A percentile compares a stretch with the other conserved stretches of the same genome.
Evolutionary conservation across 2,113 vertebrate species (phyloP).

Genomic region (Amphilophus citrinellus): DNA sequence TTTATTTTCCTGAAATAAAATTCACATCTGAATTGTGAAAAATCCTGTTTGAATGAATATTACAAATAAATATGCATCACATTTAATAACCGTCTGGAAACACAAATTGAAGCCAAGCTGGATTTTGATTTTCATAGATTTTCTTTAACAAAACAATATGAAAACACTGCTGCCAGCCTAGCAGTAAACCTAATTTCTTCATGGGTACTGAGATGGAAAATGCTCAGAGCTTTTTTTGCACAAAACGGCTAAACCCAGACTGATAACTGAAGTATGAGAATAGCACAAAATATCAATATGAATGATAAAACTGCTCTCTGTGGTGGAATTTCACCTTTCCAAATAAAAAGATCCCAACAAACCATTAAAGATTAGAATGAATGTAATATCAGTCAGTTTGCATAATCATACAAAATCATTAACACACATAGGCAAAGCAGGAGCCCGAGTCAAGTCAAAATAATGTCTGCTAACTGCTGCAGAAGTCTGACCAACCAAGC

Average conservation of each 20-base stretch:
- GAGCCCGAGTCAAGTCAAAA: no score
- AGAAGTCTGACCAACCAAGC: no score
- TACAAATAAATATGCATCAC: background rate
- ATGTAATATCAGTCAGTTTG: no score
- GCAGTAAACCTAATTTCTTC: background rate
- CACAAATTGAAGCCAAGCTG: background rate
- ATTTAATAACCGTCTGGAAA: background rate
- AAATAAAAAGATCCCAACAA: no score
- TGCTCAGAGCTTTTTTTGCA: background rate
- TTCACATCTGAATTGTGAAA: background rate
- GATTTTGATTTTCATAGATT: background rate
- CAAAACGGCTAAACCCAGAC: background rate
- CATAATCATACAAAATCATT: no score
- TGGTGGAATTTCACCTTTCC: no score
- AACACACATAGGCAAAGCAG: no score
- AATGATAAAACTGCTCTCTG: background rate
- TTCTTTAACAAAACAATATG: background rate
- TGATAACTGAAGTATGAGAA: conserved; percentile 10
- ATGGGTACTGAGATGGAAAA: background rate
- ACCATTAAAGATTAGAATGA: no score
- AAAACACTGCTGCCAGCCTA: background rate
- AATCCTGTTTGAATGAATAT: background rate
- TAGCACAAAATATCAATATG: conserved; percentile 12
- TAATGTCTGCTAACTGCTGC: no score
- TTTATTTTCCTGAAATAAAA: background rate